These are phyloP conservation scores for Catalaphyllia jardinei DNA, from an alignment of 64 coral and sea anemone species.

Conservation along the genomic window DNA sequence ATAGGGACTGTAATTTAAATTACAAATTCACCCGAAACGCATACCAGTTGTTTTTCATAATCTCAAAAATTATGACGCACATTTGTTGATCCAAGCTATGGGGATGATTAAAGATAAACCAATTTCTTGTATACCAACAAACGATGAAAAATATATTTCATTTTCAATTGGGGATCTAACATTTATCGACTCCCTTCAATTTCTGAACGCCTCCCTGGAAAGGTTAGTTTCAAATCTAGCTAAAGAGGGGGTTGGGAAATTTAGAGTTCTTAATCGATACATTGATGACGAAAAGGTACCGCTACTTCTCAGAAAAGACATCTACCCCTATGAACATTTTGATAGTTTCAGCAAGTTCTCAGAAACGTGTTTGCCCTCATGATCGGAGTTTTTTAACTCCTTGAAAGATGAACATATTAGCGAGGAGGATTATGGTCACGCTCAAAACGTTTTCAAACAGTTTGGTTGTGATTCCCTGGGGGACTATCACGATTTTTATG, in stretches of 20 bases:
- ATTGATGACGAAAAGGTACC: not conserved
- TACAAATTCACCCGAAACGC: slow-evolving; percentile 20
- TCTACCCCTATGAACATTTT: too few species aligned
- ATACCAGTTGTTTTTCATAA: slow-evolving; percentile 64
- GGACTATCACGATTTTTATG: too few species aligned
- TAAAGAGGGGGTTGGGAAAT: slow-evolving; percentile 33
- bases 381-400: too few species aligned
- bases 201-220: slow-evolving; percentile 60
- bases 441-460: too few species aligned
- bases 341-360: too few species aligned
- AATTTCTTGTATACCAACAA: slow-evolving; percentile 37
- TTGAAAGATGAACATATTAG: too few species aligned
- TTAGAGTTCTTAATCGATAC: slow-evolving; percentile 23
- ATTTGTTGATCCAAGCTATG: slow-evolving; percentile 37
- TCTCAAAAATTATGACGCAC: slow-evolving; percentile 14
- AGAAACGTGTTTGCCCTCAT: too few species aligned
- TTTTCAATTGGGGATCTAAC: slow-evolving; percentile 24
- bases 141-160: slow-evolving; percentile 54
- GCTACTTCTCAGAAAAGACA: not conserved
- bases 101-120: slow-evolving; percentile 23
- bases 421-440: too few species aligned
- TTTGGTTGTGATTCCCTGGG: too few species aligned
- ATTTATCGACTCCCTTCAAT: slow-evolving; percentile 57
- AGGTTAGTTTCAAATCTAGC: slow-evolving; percentile 27
- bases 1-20: slow-evolving; percentile 45